Conservation (phyloP, 37 sponge, comb jelly and placozoan genomes). For the Oscarella lobularis region DNA sequence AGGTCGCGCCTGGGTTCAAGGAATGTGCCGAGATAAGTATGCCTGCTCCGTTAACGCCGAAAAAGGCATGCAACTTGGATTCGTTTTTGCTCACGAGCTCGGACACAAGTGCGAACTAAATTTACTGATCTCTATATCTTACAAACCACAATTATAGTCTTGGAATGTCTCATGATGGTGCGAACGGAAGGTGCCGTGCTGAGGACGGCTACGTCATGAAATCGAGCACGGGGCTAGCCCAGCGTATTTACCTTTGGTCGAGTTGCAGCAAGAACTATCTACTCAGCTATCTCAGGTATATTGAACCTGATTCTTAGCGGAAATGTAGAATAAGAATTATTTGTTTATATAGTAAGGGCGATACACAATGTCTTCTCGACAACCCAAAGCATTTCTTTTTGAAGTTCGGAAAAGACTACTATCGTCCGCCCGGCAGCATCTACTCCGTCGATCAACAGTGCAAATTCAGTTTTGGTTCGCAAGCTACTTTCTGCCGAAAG, state of each 20-base stretch:
- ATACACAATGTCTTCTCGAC: neutral
- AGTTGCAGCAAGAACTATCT: neutral
- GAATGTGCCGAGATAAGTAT: neutral
- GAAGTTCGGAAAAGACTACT: neutral
- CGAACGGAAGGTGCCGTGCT: neutral
- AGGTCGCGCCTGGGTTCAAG: conserved; percentile 8
- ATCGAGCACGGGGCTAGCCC: neutral
- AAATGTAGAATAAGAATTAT: neutral
- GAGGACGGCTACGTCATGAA: conserved; percentile 5
- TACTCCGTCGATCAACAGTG: neutral
- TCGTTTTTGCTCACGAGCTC: conserved; percentile 6
- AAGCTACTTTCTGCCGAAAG: neutral
- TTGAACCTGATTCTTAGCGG: neutral
- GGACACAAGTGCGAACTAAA: conserved; percentile 7
- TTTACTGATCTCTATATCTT: neutral
- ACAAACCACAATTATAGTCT: neutral
- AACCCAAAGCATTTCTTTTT: neutral
- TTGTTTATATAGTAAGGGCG: neutral
- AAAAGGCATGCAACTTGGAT: neutral
- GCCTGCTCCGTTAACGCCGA: neutral
- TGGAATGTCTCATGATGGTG: conserved; percentile 9
- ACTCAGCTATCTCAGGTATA: neutral
- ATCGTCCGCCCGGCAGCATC: neutral
- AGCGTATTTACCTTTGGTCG: neutral
- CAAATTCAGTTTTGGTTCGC: neutral